Evolutionary conservation across 1,140 invertebrate species (phyloP).

Genomic region (Sarcophaga peregrina): DNA sequence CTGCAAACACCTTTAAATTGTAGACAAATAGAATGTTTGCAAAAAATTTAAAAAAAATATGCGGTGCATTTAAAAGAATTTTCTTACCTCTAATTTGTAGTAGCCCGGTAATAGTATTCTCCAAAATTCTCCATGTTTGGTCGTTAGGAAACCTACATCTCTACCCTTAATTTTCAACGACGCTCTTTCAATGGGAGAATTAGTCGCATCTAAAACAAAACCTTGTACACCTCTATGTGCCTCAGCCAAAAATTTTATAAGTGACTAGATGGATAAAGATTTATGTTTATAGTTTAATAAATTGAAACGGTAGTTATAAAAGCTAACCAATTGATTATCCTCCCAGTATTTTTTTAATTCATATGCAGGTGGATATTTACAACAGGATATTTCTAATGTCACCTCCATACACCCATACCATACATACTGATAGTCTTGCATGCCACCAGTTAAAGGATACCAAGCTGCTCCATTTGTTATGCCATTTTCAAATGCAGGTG

Average conservation of each 20-base stretch:
- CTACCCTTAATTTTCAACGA: slow-evolving; percentile 85
- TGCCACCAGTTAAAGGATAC: slow-evolving; percentile 89
- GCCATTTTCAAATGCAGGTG: slow-evolving; percentile 82
- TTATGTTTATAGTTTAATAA: slow-evolving; percentile 42
- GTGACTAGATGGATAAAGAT: slow-evolving; percentile 68
- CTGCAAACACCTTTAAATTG: slow-evolving; percentile 78
- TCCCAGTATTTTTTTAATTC: slow-evolving; percentile 93
- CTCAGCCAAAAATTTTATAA: slow-evolving; percentile 88
- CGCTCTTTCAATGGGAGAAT: slow-evolving; percentile 84
- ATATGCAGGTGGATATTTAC: slow-evolving; percentile 90
- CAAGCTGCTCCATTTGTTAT: slow-evolving; percentile 94
- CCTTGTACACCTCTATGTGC: slow-evolving; percentile 87
- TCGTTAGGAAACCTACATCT: slow-evolving; percentile 88
- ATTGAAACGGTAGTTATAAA: not conserved
- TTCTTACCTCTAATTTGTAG: slow-evolving; percentile 81
- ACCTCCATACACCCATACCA: slow-evolving; percentile 99
- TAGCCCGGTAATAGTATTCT: slow-evolving; percentile 84
- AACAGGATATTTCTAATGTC: slow-evolving; percentile 96
- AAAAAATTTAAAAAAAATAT: not conserved
- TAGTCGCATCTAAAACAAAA: slow-evolving; percentile 84
- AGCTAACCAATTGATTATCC: slow-evolving; percentile 86
- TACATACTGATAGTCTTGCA: slow-evolving; percentile 99
- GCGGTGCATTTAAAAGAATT: not conserved
- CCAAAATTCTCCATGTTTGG: slow-evolving; percentile 95
- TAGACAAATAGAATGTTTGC: not conserved